phyloP scores from a whole-genome alignment of 2,797 vertebrate genomes.

The Hypotaenidia okinawae region DNA sequence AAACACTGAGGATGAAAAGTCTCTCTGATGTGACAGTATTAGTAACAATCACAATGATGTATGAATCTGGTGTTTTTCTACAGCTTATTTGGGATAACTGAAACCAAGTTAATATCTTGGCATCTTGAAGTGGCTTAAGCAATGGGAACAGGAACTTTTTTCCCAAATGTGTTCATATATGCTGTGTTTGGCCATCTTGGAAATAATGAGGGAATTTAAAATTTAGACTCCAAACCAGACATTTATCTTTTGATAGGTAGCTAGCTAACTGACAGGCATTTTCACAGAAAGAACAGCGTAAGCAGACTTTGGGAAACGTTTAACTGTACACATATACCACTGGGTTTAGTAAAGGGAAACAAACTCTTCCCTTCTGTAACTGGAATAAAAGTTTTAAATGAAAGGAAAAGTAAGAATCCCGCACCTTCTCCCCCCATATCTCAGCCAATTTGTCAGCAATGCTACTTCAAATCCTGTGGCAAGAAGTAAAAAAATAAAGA shows the following conservation, averaged over 20 bases:
- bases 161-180: not conserved
- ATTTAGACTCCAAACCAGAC: not conserved
- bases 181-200: not conserved
- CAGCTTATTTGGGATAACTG: not conserved
- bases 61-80: not conserved
- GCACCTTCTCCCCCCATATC: not conserved
- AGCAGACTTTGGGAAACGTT: not conserved
- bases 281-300: not conserved
- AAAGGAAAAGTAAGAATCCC: not conserved
- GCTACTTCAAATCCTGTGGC: not conserved
- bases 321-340: not conserved
- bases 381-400: not conserved
- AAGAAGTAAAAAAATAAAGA: not conserved
- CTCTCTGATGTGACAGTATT: not conserved
- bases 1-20: not conserved
- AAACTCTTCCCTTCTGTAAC: not conserved
- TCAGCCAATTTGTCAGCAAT: not conserved
- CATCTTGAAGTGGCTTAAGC: not conserved
- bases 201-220: not conserved
- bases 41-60: not conserved
- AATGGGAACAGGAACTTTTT: not conserved
- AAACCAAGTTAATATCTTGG: not conserved
- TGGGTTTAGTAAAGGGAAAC: not conserved
- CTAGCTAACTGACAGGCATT: not conserved
- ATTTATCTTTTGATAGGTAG: not conserved